Evolutionary conservation across 2,113 vertebrate genomes (phyloP).

Genomic region (Gallinago paraguaiae): DNA sequence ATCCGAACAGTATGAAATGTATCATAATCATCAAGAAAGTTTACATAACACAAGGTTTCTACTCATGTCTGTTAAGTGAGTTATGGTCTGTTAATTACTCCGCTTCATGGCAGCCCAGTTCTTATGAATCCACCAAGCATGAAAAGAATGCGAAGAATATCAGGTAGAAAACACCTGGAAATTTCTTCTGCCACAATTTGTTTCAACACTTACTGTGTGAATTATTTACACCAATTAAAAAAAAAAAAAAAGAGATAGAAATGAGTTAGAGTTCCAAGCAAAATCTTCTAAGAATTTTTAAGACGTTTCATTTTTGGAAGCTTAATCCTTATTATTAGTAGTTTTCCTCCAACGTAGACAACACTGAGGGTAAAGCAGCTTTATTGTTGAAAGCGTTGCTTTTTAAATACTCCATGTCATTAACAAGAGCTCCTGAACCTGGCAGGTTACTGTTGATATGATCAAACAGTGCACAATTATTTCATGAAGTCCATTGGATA

Average conservation of each 20-base stretch:
- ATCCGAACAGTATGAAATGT: neutral
- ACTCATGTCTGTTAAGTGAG: neutral
- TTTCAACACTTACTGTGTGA: constrained; percentile 9
- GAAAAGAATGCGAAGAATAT: constrained; percentile 35
- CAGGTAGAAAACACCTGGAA: constrained; percentile 56
- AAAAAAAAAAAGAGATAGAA: neutral
- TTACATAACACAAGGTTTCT: constrained; percentile 9
- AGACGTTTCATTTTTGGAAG: neutral
- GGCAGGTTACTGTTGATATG: neutral
- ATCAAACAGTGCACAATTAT: constrained; percentile 13
- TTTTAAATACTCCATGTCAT: neutral
- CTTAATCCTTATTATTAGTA: neutral
- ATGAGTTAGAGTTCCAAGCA: neutral
- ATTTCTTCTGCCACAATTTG: neutral
- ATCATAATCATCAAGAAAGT: neutral
- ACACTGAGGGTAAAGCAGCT: neutral
- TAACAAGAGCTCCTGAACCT: neutral
- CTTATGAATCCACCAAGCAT: constrained; percentile 2
- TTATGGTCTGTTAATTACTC: constrained; percentile 24
- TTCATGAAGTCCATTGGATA: constrained; percentile 14
- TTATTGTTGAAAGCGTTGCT: neutral
- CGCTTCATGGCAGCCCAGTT: neutral
- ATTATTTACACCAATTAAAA: neutral
- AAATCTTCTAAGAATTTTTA: neutral
- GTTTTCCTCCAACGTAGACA: neutral